Conservation (phyloP, 2,888 invertebrate species). For the Lepidocyrtinus sp. region DNA sequence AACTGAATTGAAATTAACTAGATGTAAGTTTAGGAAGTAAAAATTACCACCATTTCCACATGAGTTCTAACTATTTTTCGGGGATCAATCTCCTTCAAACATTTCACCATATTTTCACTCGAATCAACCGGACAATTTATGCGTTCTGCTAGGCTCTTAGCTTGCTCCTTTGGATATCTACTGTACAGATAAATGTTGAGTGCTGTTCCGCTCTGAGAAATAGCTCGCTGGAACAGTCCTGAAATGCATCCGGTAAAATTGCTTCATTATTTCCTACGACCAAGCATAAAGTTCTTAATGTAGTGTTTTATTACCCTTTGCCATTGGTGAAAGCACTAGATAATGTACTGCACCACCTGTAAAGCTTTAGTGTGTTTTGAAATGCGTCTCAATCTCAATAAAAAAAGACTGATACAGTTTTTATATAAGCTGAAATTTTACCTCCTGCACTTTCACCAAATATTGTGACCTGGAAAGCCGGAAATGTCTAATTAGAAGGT, state of each 20-base stretch:
- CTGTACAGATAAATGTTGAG: constrained; percentile 54
- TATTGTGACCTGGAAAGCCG: constrained; percentile 24
- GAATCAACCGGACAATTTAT: constrained; percentile 56
- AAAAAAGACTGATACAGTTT: neutral
- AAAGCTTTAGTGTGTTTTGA: too few relatives aligned
- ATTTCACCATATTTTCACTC: constrained; percentile 52
- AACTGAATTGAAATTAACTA: too few relatives aligned
- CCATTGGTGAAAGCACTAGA: constrained; percentile 54
- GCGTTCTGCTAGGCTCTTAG: constrained; percentile 50
- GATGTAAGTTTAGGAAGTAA: too few relatives aligned
- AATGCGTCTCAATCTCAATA: neutral
- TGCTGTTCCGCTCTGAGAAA: constrained; percentile 58
- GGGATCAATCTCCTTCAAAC: constrained; percentile 50
- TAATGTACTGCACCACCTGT: constrained; percentile 61
- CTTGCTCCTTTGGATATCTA: constrained; percentile 54
- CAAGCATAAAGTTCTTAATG: neutral
- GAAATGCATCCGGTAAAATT: constrained; percentile 6
- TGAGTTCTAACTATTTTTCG: constrained; percentile 60
- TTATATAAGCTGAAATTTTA: constrained; percentile 16
- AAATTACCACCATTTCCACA: constrained; percentile 58
- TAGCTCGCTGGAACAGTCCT: constrained; percentile 57
- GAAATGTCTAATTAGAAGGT: too few relatives aligned
- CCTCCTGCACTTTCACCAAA: constrained; percentile 58
- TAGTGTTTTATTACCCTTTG: constrained; percentile 42
- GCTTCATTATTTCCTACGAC: neutral